Conservation (phyloP, 2,888 invertebrate species). For the Synergus gifuensis region DNA sequence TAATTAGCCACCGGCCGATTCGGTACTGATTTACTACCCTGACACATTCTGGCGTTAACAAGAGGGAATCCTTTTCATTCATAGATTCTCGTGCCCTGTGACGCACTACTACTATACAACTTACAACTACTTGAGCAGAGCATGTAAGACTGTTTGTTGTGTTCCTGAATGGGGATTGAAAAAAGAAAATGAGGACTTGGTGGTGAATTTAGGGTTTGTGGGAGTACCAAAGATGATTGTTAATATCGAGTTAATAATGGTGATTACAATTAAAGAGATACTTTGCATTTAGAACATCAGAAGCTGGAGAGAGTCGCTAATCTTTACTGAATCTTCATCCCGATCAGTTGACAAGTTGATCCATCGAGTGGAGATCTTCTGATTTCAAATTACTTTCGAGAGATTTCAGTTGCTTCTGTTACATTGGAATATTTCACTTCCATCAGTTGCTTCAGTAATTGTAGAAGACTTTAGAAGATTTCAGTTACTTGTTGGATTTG, state of each 20-base stretch:
- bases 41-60: slow-evolving; percentile 63
- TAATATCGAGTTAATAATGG: background rate
- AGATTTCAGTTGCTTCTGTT: too few species aligned
- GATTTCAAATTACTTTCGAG: too few species aligned
- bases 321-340: too few species aligned
- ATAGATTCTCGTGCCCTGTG: slow-evolving; percentile 67
- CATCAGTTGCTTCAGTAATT: too few species aligned
- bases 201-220: background rate
- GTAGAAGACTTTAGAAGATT: too few species aligned
- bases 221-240: background rate
- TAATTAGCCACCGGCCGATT: slow-evolving; percentile 64
- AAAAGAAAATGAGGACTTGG: background rate
- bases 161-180: background rate
- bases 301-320: too few species aligned
- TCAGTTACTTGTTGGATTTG: too few species aligned
- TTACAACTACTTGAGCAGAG: background rate
- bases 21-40: slow-evolving; percentile 65
- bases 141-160: background rate
- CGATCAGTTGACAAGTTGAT: too few species aligned
- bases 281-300: too few species aligned
- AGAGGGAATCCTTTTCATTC: slow-evolving; percentile 74
- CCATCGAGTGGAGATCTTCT: too few species aligned
- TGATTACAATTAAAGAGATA: too few species aligned
- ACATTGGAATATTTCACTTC: too few species aligned
- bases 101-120: background rate